These are phyloP conservation scores for Psettodes erumei DNA, from an alignment of 2,113 vertebrate genomes.

Conservation along the genomic window DNA sequence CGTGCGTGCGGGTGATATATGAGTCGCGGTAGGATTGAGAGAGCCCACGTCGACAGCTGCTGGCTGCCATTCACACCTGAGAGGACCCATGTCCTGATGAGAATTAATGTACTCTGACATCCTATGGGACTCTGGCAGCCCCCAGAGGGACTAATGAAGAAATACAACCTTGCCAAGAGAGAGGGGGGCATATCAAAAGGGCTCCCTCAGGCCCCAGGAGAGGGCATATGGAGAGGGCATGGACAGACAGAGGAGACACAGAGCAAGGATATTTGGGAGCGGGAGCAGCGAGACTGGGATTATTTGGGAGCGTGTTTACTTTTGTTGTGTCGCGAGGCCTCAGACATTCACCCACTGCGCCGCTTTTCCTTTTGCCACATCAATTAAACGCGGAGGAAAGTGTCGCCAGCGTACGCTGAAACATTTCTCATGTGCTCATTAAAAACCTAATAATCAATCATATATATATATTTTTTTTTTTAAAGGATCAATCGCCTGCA, in stretches of 20 bases:
- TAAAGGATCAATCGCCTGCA: constrained; percentile 47
- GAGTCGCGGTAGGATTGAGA: constrained; percentile 86
- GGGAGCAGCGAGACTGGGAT: constrained; percentile 43
- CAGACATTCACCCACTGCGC: constrained; percentile 41
- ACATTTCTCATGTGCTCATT: constrained; percentile 66
- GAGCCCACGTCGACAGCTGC: constrained; percentile 89
- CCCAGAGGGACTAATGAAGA: constrained; percentile 88
- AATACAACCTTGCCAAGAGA: constrained; percentile 84
- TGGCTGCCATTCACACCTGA: constrained; percentile 93
- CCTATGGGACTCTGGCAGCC: constrained; percentile 86
- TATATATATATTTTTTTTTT: constrained; percentile 54
- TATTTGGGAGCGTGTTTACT: constrained; percentile 23
- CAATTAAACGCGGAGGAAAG: constrained; percentile 64
- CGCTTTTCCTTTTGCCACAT: too few species aligned
- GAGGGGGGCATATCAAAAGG: constrained; percentile 73
- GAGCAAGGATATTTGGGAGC: constrained; percentile 68
- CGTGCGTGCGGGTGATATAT: constrained; percentile 82
- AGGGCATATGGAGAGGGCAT: constrained; percentile 69
- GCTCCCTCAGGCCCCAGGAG: constrained; percentile 69
- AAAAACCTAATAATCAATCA: constrained; percentile 75
- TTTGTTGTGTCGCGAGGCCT: constrained; percentile 1
- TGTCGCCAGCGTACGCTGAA: constrained; percentile 49
- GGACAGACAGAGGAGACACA: constrained; percentile 57
- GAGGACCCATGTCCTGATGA: constrained; percentile 91
- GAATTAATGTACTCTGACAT: constrained; percentile 95